Percentiles rank a stretch among this genome's conserved stretches.
These are phyloP conservation scores for Notiomystis cincta DNA, from an alignment of 2,113 vertebrate genomes.

Conservation along the genomic window DNA sequence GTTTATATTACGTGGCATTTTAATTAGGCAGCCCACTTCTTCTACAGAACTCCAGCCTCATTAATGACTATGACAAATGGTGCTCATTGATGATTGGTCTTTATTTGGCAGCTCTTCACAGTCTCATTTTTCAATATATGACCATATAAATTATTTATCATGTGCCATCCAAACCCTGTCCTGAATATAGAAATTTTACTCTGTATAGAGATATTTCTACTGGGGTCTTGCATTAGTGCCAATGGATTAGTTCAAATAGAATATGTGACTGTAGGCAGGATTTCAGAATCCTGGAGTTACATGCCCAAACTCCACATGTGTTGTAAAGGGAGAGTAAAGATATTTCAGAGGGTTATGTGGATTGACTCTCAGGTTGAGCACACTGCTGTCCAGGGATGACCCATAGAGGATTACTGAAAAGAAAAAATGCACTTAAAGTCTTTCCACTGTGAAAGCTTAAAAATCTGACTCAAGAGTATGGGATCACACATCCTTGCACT, in stretches of 20 bases:
- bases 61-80: neutral
- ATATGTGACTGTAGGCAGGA: neutral
- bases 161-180: neutral
- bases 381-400: neutral
- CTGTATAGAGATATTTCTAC: neutral
- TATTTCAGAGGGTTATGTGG: neutral
- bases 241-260: neutral
- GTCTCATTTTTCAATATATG: neutral
- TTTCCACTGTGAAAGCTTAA: neutral
- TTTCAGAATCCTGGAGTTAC: neutral
- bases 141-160: conserved; percentile 15
- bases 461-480: neutral
- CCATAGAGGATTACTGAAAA: neutral
- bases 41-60: neutral
- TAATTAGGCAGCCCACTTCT: neutral
- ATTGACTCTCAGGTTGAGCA: neutral
- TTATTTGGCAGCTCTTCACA: neutral
- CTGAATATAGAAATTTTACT: neutral
- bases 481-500: neutral
- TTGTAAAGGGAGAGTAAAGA: neutral
- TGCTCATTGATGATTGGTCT: neutral
- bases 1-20: neutral
- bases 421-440: neutral
- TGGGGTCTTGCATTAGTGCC: neutral
- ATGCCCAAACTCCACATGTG: accelerated